Evolutionary conservation across 2,888 invertebrate genomes (phyloP).

Genomic region (Himalopsyche japonica): DNA sequence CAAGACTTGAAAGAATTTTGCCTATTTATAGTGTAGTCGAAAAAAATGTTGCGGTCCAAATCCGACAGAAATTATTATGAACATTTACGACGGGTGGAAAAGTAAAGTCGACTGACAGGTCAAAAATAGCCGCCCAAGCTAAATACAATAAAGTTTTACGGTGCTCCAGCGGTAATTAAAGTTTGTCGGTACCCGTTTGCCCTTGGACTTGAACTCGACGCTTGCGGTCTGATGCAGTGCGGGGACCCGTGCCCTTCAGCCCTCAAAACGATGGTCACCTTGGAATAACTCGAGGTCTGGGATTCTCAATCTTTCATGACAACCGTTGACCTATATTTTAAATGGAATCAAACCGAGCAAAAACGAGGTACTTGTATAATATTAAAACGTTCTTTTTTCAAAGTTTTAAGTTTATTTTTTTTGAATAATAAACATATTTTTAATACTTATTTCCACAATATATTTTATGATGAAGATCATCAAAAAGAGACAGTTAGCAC

Average conservation of each 20-base stretch:
- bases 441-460: too few relatives aligned
- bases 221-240: conserved; percentile 9
- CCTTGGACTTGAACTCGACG: conserved; percentile 35
- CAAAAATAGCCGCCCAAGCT: neutral
- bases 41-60: neutral
- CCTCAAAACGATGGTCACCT: conserved; percentile 40
- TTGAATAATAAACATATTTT: too few relatives aligned
- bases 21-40: neutral
- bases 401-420: too few relatives aligned
- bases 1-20: neutral
- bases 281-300: conserved; percentile 22
- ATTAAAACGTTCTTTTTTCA: too few relatives aligned
- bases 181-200: conserved; percentile 21
- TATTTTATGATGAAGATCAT: too few relatives aligned
- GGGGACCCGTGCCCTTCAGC: conserved; percentile 27
- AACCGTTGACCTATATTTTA: too few relatives aligned
- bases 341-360: too few relatives aligned
- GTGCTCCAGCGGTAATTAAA: neutral
- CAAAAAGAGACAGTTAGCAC: too few relatives aligned
- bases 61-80: neutral
- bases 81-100: conserved; percentile 1
- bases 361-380: too few relatives aligned
- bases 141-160: neutral
- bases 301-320: neutral
- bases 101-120: neutral